Conservation (phyloP, 2,113 vertebrate species). For the Zosterops borbonicus region DNA sequence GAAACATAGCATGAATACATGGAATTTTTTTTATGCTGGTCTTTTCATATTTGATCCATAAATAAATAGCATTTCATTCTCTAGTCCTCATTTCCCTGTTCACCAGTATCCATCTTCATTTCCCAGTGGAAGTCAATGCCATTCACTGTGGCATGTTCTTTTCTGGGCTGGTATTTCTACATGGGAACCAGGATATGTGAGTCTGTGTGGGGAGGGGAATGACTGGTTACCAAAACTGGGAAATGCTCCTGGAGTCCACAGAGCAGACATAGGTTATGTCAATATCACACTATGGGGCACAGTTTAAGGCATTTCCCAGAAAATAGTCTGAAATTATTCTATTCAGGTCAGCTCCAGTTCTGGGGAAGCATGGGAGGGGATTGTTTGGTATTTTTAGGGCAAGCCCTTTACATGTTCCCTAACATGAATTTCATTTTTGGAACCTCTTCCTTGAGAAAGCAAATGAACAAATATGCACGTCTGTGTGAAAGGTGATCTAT, state of each 20-base stretch:
- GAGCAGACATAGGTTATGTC: constrained; percentile 48
- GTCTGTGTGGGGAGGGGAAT: neutral
- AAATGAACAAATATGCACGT: neutral
- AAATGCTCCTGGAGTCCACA: neutral
- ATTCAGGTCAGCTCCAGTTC: neutral
- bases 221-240: neutral
- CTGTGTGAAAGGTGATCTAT: neutral
- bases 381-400: constrained; percentile 12
- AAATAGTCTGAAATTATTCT: constrained; percentile 6
- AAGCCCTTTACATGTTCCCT: neutral
- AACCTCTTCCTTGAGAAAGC: neutral
- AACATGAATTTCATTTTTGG: neutral
- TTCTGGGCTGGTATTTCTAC: neutral
- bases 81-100: neutral
- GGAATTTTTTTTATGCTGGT: neutral
- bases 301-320: constrained; percentile 48
- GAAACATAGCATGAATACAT: neutral
- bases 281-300: constrained; percentile 21
- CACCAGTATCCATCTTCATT: neutral
- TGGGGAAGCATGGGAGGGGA: neutral
- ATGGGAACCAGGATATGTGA: constrained; percentile 2
- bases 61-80: constrained; percentile 17
- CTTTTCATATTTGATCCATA: neutral
- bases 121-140: constrained; percentile 15
- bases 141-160: neutral